phyloP scores from a whole-genome alignment of 2,113 vertebrate genomes.

The Neomonachus schauinslandi region DNA sequence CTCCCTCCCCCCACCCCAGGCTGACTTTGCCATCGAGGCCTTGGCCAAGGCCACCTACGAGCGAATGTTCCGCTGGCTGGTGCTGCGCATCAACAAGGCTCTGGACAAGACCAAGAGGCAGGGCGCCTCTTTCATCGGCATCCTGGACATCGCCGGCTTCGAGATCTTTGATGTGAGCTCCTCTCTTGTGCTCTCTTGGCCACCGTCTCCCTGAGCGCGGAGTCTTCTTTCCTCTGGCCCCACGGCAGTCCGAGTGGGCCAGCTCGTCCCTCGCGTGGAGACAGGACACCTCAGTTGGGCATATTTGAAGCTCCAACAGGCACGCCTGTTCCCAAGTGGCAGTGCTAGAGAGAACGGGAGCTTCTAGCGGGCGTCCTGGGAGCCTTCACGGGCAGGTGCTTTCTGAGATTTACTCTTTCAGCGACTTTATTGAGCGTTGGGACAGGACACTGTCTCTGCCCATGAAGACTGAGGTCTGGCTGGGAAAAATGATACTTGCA shows the following conservation, averaged over 20 bases:
- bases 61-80: conserved; percentile 99
- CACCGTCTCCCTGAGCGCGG: background rate
- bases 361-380: background rate
- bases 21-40: conserved; percentile 98
- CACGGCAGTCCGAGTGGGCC: fast-evolving
- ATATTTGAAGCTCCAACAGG: background rate
- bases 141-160: conserved; percentile 98
- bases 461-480: background rate
- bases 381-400: background rate
- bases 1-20: conserved; percentile 76
- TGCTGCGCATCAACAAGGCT: conserved; percentile 98
- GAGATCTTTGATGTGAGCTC: conserved; percentile 97
- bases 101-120: conserved; percentile 99
- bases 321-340: background rate
- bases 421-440: background rate
- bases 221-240: background rate
- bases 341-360: background rate
- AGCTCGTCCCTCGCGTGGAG: fast-evolving
- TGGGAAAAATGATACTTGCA: background rate
- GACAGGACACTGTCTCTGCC: background rate
- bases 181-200: background rate
- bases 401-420: background rate
- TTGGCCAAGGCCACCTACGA: conserved; percentile 98
- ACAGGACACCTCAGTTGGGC: background rate
- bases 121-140: conserved; percentile 98